phyloP scores from a whole-genome alignment of 2,797 vertebrate genomes.

The Enteromius fasciolatus region DNA sequence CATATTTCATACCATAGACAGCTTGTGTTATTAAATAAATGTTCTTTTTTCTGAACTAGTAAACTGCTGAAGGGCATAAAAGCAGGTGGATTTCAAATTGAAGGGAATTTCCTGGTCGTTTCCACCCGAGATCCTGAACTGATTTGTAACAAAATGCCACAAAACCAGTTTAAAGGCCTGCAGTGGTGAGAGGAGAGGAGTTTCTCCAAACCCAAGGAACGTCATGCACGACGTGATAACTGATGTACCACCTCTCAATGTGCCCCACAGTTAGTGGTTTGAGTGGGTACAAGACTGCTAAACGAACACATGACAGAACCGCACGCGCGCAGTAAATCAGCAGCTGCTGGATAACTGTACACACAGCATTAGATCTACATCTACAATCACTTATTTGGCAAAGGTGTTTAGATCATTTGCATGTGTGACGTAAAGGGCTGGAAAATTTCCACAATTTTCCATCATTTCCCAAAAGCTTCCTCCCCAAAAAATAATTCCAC shows the following conservation, averaged over 20 bases:
- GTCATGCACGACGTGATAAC: conserved; percentile 61
- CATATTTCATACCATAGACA: not conserved
- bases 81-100: not conserved
- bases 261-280: conserved; percentile 78
- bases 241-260: conserved; percentile 67
- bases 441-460: not conserved
- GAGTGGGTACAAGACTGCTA: conserved; percentile 80
- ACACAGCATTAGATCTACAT: conserved; percentile 57
- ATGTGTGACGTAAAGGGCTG: not conserved
- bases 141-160: conserved; percentile 24
- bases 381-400: not conserved
- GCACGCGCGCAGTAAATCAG: conserved; percentile 73
- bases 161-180: conserved; percentile 39
- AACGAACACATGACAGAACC: conserved; percentile 77
- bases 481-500: not conserved
- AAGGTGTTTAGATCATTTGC: not conserved
- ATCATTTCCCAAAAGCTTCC: not conserved
- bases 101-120: not conserved
- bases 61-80: not conserved
- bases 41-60: not conserved
- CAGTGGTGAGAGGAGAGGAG: conserved; percentile 35
- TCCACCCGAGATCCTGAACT: not conserved
- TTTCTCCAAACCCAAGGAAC: conserved; percentile 33
- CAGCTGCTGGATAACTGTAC: conserved; percentile 69
- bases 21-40: not conserved